Evolutionary conservation across 1,140 invertebrate species (phyloP), one percentile per base, ranked within the genome.

Genomic region (Drosophila pruinosa): DNA sequence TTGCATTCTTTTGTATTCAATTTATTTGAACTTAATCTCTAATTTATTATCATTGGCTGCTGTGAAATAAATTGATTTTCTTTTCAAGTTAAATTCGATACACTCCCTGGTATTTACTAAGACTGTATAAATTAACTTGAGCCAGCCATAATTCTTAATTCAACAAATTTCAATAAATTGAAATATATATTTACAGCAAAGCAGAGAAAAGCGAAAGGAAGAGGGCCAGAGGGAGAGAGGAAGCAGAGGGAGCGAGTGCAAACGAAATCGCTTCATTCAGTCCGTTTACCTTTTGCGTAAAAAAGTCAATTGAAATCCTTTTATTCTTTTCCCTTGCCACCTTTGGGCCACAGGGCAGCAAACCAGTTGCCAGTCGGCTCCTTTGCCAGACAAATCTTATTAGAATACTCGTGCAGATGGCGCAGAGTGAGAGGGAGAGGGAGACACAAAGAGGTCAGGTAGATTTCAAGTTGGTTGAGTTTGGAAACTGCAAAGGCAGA

Each of bases 371-470:
- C 24, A 38, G 48, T 0, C 19, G n/a, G 48, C 59, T 64, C 69
- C 57, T 65, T n/a, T 43, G 57, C 31, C 58, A 69, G 65, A 69
- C 63, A 86, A 86, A 86, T 85, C 81, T 81, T 80, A 85, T 85
- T 86, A 86, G 82, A 86, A 86, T 81, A 79, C 28, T 39, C 19
- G 19, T 39, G 58, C 52, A 72, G 43, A 38, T 50, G 38, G 45
- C 26, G 15, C 5, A 62, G 48, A 12, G 4, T 19, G 36, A n/a
- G 22, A 26, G 2, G 1, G 19, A 43, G 22, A 36, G 31, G 47
- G 38, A 26, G 28, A 6, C 2, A n/a, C 0, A 10, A 14, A 24
- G 41, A 72, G 70, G 63, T 72, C 77, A 88, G 81, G 82, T 88
- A 85, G 74, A 81, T 72, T 54, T 68, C 63, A 74, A 77, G 58